phyloP scores from a whole-genome alignment of 64 coral and sea anemone genomes.

The Montipora cactus region DNA sequence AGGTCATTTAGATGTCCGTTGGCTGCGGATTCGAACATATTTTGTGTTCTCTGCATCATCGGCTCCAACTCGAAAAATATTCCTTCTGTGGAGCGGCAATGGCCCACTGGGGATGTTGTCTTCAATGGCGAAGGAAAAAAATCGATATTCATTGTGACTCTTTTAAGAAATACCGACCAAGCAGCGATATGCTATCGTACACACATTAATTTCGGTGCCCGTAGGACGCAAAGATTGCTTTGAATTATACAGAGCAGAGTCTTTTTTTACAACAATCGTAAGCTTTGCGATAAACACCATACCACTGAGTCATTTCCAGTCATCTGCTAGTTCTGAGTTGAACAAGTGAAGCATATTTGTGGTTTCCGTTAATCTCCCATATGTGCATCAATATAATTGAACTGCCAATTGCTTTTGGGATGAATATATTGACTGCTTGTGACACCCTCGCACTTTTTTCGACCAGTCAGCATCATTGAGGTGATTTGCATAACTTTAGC shows the following conservation, averaged over 20 bases:
- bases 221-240: not conserved
- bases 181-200: not conserved
- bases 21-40: conserved; percentile 4
- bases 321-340: not conserved
- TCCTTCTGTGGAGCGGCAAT: not conserved
- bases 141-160: not conserved
- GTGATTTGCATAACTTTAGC: not conserved
- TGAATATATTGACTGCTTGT: not conserved
- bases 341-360: not conserved
- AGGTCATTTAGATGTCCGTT: conserved; percentile 3
- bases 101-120: not conserved
- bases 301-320: not conserved
- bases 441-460: conserved; percentile 6
- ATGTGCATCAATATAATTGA: not conserved
- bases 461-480: not conserved
- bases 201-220: not conserved
- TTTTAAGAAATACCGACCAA: not conserved
- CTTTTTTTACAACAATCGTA: too few species aligned
- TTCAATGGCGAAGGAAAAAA: conserved; percentile 18
- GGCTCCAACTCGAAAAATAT: not conserved
- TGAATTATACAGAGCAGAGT: not conserved
- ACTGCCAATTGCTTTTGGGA: not conserved
- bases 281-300: not conserved
- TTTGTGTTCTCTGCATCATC: not conserved
- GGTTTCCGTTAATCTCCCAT: not conserved